Base-by-base conservation (phyloP, 2,888 invertebrate species). In the Suillia variegata region DNA sequence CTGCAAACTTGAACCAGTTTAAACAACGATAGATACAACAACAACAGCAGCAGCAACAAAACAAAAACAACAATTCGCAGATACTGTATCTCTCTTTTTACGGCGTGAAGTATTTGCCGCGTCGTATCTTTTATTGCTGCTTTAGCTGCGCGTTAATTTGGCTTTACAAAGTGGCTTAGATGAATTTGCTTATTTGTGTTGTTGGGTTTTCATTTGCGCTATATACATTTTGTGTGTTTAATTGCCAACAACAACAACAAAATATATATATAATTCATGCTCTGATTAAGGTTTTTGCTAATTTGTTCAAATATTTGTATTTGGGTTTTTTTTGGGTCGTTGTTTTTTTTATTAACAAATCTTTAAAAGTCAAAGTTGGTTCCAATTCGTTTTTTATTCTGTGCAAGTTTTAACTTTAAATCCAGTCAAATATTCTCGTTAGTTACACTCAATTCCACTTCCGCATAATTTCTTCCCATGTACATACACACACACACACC, bases 241-340 rank as follows among this genome's bases (percentile, higher is more conserved):
- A 59, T 56, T 42, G 24, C 54, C 48, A 56, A 56, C 53, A 56
- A 56, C 17, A 22, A 38, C 26, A 26, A 45, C 1, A 47, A 51
- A 5, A 38, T 38, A 5, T n/a, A 38, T n/a, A 38, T 4, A 38
- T 10, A 53, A 49, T 60, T 60, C 56, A 60, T 56, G 60, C 60
- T 60, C 60, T 60, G 42, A 53, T 60, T 60, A 48, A n/a, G 45
- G 6, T 45, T 31, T 17, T 42, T 50, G 22, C 47, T 50, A n/a
- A 33, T 34, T 21, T 20, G 17, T 17, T 18, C 20, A 45, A 17
- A 45, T 45, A 6, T 18, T 38, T 38, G 6, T 38, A 38, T 38
- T 8, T 38, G 38, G 4, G 12, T 38, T 13, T 38, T 31, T 31
- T 31, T 31, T 31, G 12, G 12, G 12, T 31, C 12, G 6, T 31